Conservation (phyloP, 2,888 invertebrate species). For the Megalurothrips usitatus region DNA sequence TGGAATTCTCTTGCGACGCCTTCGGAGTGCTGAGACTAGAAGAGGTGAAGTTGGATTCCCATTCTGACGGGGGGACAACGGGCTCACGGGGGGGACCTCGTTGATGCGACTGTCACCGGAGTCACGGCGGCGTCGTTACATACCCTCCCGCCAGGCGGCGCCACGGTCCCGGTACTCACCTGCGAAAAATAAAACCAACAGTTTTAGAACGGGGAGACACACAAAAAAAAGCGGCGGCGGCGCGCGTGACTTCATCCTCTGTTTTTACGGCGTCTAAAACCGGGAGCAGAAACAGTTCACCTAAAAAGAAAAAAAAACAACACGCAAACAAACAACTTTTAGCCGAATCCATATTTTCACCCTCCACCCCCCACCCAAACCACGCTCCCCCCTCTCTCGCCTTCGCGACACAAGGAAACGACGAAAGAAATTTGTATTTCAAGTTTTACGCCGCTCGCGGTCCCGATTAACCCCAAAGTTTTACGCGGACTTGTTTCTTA, state of each 20-base stretch:
- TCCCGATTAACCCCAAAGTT: neutral
- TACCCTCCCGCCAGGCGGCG: neutral
- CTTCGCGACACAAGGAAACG: too few species aligned
- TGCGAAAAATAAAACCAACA: neutral
- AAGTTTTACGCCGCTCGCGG: neutral
- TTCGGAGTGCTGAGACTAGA: too few species aligned
- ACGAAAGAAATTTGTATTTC: too few species aligned
- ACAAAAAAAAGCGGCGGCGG: neutral
- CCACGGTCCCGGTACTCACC: neutral
- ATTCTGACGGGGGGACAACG: too few species aligned
- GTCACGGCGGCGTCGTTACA: too few species aligned
- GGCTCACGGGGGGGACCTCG: too few species aligned
- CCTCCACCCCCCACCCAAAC: too few species aligned
- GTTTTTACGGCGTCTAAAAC: neutral
- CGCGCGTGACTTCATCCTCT: neutral
- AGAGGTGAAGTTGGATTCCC: too few species aligned
- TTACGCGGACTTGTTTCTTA: neutral
- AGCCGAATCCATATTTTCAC: neutral
- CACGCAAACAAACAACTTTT: neutral
- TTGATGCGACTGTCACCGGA: too few species aligned
- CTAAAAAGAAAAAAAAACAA: neutral
- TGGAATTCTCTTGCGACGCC: too few species aligned
- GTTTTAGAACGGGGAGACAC: neutral
- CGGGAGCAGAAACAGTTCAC: too few species aligned
- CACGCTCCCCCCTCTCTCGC: too few species aligned